A percentile compares a stretch with the other conserved stretches of the same genome.
Evolutionary conservation across 1,140 invertebrate genomes (phyloP).

Genomic region (Panonychus citri): DNA sequence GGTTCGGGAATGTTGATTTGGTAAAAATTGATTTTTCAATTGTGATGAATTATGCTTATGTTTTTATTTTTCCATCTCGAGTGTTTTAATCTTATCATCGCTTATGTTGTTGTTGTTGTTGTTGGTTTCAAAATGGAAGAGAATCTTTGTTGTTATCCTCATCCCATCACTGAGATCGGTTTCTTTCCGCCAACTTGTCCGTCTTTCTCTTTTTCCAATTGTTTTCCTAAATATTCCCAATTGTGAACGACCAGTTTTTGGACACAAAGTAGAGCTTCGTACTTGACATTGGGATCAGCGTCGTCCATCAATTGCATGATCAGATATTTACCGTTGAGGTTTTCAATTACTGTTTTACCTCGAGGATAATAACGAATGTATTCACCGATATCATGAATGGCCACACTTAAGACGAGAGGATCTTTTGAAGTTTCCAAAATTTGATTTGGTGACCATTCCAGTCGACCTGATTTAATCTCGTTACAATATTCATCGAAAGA

Average conservation of each 20-base stretch:
- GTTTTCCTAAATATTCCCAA: conserved; percentile 92
- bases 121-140: no score
- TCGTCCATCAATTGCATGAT: conserved; percentile 92
- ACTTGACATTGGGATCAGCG: conserved; percentile 93
- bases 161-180: no score
- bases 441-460: conserved; percentile 98
- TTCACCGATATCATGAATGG: conserved; percentile 94
- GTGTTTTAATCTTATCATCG: no score
- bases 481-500: conserved; percentile 98
- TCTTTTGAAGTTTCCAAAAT: conserved; percentile 72
- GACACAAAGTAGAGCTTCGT: conserved; percentile 89
- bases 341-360: conserved; percentile 97
- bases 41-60: no score
- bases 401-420: conserved; percentile 81
- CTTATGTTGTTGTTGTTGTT: no score
- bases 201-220: conserved; percentile 54
- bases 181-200: not conserved
- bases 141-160: no score
- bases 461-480: conserved; percentile 75
- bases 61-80: no score
- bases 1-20: no score
- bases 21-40: no score
- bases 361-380: conserved; percentile 97
- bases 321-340: conserved; percentile 84
- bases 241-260: conserved; percentile 99